These are phyloP conservation scores for Sisor rabdophorus DNA, from an alignment of 2,113 vertebrate species.

Conservation along the genomic window DNA sequence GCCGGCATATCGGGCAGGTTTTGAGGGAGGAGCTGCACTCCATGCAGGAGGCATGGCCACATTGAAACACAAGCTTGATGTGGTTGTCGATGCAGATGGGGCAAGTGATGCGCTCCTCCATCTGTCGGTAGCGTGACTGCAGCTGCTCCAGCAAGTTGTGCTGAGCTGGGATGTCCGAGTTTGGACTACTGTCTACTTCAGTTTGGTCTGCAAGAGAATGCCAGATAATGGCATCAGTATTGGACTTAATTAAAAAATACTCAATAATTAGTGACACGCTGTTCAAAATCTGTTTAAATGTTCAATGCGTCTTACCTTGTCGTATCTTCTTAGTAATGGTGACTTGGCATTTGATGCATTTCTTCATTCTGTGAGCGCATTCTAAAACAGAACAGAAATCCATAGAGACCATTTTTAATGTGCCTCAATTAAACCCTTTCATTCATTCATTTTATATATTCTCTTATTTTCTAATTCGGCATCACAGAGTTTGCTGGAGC, in stretches of 20 bases:
- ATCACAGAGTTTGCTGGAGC: too few relatives aligned
- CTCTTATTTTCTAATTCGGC: too few relatives aligned
- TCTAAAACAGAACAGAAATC: conserved; percentile 63
- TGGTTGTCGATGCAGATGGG: conserved; percentile 98
- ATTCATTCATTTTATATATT: too few relatives aligned
- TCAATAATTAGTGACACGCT: background rate
- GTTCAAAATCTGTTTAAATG: background rate
- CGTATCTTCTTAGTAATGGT: conserved; percentile 91
- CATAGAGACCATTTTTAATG: background rate
- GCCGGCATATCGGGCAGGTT: conserved; percentile 93
- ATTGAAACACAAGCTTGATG: conserved; percentile 97
- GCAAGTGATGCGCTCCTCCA: conserved; percentile 98
- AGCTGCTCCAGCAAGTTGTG: conserved; percentile 95
- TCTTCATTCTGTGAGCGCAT: conserved; percentile 96
- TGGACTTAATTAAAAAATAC: background rate
- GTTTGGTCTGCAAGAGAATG: conserved; percentile 78
- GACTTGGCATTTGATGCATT: conserved; percentile 97
- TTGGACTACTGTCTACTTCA: conserved; percentile 81
- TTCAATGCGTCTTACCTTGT: conserved; percentile 75
- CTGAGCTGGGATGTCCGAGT: conserved; percentile 76
- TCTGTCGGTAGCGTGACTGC: conserved; percentile 94
- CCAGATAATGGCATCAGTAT: background rate
- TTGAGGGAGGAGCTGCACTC: conserved; percentile 87
- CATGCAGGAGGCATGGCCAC: conserved; percentile 91
- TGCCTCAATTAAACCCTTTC: background rate